Evolutionary conservation across 2,113 vertebrate species (phyloP).

Genomic region (Ochotona curzoniae): DNA sequence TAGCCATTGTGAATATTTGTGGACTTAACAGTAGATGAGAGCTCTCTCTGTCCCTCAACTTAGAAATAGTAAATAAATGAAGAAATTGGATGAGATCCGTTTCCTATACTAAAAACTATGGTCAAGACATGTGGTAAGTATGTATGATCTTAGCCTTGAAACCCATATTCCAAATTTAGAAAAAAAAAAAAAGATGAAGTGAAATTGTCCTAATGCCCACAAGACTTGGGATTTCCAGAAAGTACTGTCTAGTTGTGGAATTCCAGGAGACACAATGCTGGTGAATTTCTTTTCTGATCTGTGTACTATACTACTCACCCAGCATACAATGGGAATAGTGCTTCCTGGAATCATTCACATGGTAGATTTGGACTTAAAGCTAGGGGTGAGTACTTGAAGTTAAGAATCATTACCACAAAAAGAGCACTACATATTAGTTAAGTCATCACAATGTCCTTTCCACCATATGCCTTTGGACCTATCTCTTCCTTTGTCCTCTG

Average conservation of each 20-base stretch:
- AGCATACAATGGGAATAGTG: neutral
- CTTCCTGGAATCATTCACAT: neutral
- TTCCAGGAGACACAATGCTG: neutral
- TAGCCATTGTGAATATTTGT: too few species aligned
- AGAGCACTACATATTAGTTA: neutral
- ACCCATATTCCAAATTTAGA: neutral
- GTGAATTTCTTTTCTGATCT: slow-evolving; percentile 19
- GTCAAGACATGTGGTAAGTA: neutral
- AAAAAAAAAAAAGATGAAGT: neutral
- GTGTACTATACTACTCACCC: neutral
- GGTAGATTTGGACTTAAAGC: neutral
- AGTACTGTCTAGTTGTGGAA: neutral
- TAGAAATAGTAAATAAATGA: too few species aligned
- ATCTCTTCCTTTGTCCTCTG: neutral
- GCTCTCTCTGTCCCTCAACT: too few species aligned
- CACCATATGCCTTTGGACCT: neutral
- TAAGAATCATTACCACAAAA: neutral
- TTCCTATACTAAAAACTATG: neutral
- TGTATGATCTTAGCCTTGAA: slow-evolving; percentile 27
- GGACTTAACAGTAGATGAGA: too few species aligned
- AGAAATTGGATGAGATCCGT: neutral
- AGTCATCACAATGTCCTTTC: neutral
- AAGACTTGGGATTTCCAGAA: neutral
- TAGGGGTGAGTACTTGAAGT: neutral
- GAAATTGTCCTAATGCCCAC: neutral